Evolutionary conservation across 1,140 invertebrate species (phyloP).

Genomic region (Tenebrio molitor): DNA sequence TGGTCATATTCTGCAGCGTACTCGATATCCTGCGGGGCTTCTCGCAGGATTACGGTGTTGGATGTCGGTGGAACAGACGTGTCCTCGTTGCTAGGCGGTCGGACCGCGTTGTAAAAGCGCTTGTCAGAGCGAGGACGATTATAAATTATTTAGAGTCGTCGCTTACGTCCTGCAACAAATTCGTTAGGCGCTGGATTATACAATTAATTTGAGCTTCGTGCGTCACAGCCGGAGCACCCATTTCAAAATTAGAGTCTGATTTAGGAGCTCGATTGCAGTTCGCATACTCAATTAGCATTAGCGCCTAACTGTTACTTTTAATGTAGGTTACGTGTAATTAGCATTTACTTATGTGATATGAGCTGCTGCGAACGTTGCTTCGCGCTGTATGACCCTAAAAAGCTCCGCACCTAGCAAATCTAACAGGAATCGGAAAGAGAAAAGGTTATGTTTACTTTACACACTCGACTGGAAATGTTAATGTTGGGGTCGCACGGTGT

Average conservation of each 20-base stretch:
- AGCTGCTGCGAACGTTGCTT: too few species aligned
- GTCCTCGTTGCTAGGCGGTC: slow-evolving; percentile 20
- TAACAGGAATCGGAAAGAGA: too few species aligned
- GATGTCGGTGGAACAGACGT: background rate
- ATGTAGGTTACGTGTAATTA: background rate
- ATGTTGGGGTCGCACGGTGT: too few species aligned
- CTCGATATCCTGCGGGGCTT: slow-evolving; percentile 33
- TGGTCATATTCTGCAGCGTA: slow-evolving; percentile 23
- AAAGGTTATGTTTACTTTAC: too few species aligned
- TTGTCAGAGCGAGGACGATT: slow-evolving; percentile 1
- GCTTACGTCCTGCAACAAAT: slow-evolving; percentile 31
- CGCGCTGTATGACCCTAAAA: too few species aligned
- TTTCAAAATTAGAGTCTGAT: slow-evolving; percentile 10
- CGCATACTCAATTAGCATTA: slow-evolving; percentile 6
- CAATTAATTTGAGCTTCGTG: slow-evolving; percentile 27
- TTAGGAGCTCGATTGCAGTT: slow-evolving; percentile 1
- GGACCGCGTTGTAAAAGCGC: background rate
- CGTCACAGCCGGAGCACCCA: slow-evolving; percentile 8
- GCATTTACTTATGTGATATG: too few species aligned
- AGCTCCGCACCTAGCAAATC: too few species aligned
- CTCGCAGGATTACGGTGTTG: slow-evolving; percentile 23
- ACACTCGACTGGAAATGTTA: too few species aligned
- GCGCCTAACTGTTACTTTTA: slow-evolving; percentile 1
- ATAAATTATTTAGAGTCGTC: slow-evolving; percentile 26
- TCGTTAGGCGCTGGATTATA: slow-evolving; percentile 29